Evolutionary conservation across 2,113 vertebrate species (phyloP), one percentile per base, ranked within the genome.

Genomic region (Megaleporinus macrocephalus): DNA sequence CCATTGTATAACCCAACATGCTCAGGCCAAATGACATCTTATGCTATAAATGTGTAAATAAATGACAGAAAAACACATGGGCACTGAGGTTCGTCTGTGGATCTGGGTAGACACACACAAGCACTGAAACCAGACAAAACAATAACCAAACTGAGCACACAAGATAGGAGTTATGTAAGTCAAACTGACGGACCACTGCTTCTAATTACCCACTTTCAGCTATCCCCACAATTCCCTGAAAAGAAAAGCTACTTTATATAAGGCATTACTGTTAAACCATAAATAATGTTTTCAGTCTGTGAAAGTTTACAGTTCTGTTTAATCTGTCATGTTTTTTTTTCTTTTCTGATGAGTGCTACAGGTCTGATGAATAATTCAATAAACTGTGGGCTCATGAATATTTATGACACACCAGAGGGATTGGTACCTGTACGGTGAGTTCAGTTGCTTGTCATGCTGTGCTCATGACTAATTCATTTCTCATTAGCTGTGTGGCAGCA

Each of bases 401-500:
- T 77, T 65, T 41, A 53, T 78, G 59, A 15, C n/a, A 71, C 15
- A 41, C 36, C 63, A 69, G 20, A n/a, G 22, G 47, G 16, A 65
- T 24, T 55, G 30, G 36, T 62, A 77, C 74, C 66, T 78, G 80
- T 49, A 29, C 66, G 61, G 80, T 49, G 47, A 20, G 62, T 65
- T 65, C 62, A 65, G 11, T 22, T 75, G 51, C 73, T 33, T 53
- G 73, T 75, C 73, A 53, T 70, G 57, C 61, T 47, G 55, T 30
- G 51, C 47, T 61, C 70, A 73, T 83, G 76, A 24, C 78, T 79
- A 73, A 79, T 83, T 79, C 27, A 79, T 29, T 20, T 33, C 30
- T 69, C 82, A 80, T 79, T 74, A 75, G 71, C 76, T 68, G 69
- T 44, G 55, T 84, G 70, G 61, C 81, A 80, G 59, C 80, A 59